Base-by-base conservation (phyloP, 1,140 invertebrate species). In the Drosophila murphyi region DNA sequence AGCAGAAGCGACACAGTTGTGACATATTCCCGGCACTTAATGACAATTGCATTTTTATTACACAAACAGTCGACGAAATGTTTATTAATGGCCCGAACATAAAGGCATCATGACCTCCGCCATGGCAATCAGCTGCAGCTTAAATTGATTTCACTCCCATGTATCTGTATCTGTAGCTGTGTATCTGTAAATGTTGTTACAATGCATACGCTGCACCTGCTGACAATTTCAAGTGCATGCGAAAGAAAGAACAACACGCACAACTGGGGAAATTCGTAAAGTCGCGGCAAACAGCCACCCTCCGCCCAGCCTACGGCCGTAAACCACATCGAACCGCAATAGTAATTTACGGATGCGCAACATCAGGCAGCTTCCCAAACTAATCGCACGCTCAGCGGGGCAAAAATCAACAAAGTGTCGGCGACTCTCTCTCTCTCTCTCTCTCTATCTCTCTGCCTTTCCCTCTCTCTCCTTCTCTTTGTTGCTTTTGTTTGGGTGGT, bases 161-260 rank as follows among this genome's bases (percentile, higher is more conserved):
- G 67, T 78, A 78, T 50, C 54, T 72, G 45, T 67, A 47, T 37
- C 28, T 55, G 57, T 67, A 37, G 4, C 51, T 47, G 37, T 29
- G 34, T 43, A 20, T 28, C 29, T 74, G 62, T 80, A 56, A 64
- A 72, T 85, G 74, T 91, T 91, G 67, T 91, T 83, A 70, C 71
- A 91, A 56, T 72, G 85, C 75, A 72, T 73, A 73, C 67, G 73
- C 72, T 81, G 90, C 91, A 92, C 91, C 91, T 92, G 91, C 91
- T 92, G 91, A 91, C 91, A 92, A 92, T 92, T 91, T 92, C 88
- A 92, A 92, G 91, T 92, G 90, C 88, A 77, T 61, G 70, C 63
- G 51, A 76, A 63, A 67, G 54, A 71, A 89, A 76, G 52, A 76
- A 86, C 79, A 82, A 90, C 82, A 86, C 50, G 67, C 67, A 90